phyloP scores from a whole-genome alignment of 2,888 invertebrate species.

The Sminthurinus aureus region DNA sequence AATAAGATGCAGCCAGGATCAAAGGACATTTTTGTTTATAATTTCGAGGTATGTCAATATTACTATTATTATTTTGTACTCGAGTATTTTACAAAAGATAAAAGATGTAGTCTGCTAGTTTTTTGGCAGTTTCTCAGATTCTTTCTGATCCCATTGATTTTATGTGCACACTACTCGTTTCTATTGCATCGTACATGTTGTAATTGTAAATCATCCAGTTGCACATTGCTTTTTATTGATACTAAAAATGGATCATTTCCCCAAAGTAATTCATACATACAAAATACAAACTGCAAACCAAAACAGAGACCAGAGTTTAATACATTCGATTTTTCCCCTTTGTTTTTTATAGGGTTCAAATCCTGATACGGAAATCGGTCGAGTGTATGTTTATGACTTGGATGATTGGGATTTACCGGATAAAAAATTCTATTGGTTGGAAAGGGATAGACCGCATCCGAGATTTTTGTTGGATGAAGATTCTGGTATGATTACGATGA shows the following conservation, averaged over 20 bases:
- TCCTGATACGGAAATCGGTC: constrained; percentile 88
- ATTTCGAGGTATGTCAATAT: constrained; percentile 73
- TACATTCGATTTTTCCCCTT: neutral
- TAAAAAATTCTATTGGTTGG: constrained; percentile 96
- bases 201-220: no score
- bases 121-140: neutral
- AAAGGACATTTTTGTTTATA: constrained; percentile 95
- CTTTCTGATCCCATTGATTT: neutral
- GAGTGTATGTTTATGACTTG: constrained; percentile 95
- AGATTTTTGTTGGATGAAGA: constrained; percentile 88
- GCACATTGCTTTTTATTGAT: neutral
- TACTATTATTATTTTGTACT: no score
- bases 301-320: no score
- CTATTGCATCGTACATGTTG: no score
- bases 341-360: constrained; percentile 74
- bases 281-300: no score
- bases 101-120: neutral
- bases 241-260: no score
- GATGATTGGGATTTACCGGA: constrained; percentile 99
- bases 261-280: no score
- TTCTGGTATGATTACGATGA: constrained; percentile 95
- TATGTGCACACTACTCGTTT: no score
- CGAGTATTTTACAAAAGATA: neutral
- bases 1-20: constrained; percentile 98
- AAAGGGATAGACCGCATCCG: constrained; percentile 83